Evolutionary conservation across 2,888 invertebrate genomes (phyloP).

Genomic region (Lasioglossum lativentre): DNA sequence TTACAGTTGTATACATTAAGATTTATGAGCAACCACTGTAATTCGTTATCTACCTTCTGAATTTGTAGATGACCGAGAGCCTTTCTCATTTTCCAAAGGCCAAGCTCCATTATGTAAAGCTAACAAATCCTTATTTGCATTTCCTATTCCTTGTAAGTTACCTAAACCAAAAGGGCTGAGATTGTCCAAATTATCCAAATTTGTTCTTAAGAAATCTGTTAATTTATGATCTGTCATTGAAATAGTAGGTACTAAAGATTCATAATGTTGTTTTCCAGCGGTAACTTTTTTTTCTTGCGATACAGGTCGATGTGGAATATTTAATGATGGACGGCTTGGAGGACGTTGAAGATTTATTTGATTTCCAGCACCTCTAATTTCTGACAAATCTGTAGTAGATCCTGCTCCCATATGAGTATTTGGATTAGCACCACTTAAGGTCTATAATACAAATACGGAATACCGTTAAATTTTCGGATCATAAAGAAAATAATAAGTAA

Average conservation of each 20-base stretch:
- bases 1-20: conserved; percentile 1
- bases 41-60: conserved; percentile 80
- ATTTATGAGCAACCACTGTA: not conserved
- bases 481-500: not conserved
- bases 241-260: conserved; percentile 81
- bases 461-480: not conserved
- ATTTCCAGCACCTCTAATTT: conserved; percentile 78
- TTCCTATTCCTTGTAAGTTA: conserved; percentile 79
- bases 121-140: conserved; percentile 87
- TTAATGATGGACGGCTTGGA: conserved; percentile 82
- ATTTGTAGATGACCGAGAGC: conserved; percentile 79
- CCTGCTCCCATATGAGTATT: conserved; percentile 78
- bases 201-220: conserved; percentile 90
- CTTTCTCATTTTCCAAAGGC: conserved; percentile 82
- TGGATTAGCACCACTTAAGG: conserved; percentile 76
- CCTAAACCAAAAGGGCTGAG: conserved; percentile 83
- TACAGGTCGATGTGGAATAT: conserved; percentile 83
- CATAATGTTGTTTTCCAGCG: conserved; percentile 82
- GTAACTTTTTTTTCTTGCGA: conserved; percentile 82
- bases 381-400: conserved; percentile 78
- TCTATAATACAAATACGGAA: conserved; percentile 55
- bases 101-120: conserved; percentile 90
- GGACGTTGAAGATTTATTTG: conserved; percentile 83
- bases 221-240: conserved; percentile 88
- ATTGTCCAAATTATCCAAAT: conserved; percentile 90